A percentile compares a stretch with the other conserved stretches of the same genome.
Conservation (phyloP, 2,113 vertebrate species). For the Dolichotis patagonum region DNA sequence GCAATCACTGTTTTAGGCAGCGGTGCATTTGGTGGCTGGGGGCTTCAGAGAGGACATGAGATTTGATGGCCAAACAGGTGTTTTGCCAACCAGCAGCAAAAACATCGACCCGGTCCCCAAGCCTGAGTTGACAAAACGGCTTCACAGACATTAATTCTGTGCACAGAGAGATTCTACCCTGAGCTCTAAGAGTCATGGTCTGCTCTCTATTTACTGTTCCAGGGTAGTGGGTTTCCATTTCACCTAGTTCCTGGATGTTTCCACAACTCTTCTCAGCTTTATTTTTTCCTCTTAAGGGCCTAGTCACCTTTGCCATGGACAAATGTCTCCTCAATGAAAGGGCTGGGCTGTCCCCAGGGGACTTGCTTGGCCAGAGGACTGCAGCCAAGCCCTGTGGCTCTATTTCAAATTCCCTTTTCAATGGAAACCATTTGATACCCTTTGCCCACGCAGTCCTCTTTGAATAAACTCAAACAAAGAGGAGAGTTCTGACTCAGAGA, state of each 20-base stretch:
- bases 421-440: neutral
- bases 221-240: neutral
- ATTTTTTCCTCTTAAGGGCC: neutral
- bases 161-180: neutral
- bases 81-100: neutral
- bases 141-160: neutral
- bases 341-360: neutral
- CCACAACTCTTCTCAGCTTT: neutral
- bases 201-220: neutral
- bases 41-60: neutral
- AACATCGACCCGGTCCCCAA: neutral
- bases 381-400: constrained; percentile 43
- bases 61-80: too few species aligned
- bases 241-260: neutral
- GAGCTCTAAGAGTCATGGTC: neutral
- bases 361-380: neutral
- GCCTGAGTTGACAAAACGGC: neutral
- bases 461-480: constrained; percentile 8
- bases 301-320: neutral
- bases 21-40: neutral
- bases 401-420: constrained; percentile 46
- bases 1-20: neutral
- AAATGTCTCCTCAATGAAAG: neutral
- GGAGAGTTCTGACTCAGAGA: constrained; percentile 40
- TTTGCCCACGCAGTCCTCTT: neutral